Evolutionary conservation across 2,797 vertebrate species (phyloP).

Genomic region (Gymnoscopelus braueri): DNA sequence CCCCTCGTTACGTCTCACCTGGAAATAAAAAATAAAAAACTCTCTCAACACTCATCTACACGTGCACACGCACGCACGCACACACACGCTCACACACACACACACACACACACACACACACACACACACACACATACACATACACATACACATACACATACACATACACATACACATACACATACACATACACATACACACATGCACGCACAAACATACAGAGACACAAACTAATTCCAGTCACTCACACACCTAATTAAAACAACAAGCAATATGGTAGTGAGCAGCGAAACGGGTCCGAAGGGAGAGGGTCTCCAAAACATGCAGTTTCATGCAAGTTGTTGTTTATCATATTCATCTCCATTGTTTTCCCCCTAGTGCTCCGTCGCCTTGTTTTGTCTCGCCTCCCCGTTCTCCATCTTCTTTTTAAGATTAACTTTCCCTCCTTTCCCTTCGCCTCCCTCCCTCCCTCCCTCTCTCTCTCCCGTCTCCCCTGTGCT

Average conservation of each 20-base stretch:
- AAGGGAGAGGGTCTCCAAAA: conserved; percentile 62
- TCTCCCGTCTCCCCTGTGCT: conserved; percentile 72
- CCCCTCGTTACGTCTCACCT: conserved; percentile 71
- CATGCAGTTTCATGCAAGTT: conserved; percentile 68
- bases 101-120: conserved; percentile 1
- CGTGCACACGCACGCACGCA: conserved; percentile 18
- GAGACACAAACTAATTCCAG: neutral
- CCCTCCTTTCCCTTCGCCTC: conserved; percentile 47
- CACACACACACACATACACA: conserved; percentile 10
- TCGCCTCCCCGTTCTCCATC: conserved; percentile 49
- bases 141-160: conserved; percentile 3
- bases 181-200: neutral
- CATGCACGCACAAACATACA: conserved; percentile 11
- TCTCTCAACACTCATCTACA: conserved; percentile 54
- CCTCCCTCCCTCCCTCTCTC: conserved; percentile 42
- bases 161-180: neutral
- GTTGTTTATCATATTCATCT: conserved; percentile 69
- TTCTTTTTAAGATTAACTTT: conserved; percentile 64
- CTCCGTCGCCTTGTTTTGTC: conserved; percentile 40
- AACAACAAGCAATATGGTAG: conserved; percentile 60
- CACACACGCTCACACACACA: neutral
- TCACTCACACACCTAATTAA: conserved; percentile 66
- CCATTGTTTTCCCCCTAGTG: conserved; percentile 42
- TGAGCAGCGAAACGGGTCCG: conserved; percentile 43
- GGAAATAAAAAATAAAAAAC: too few species aligned